Base-by-base conservation (phyloP, 2,113 vertebrate genomes). In the Uropsilus gracilis region DNA sequence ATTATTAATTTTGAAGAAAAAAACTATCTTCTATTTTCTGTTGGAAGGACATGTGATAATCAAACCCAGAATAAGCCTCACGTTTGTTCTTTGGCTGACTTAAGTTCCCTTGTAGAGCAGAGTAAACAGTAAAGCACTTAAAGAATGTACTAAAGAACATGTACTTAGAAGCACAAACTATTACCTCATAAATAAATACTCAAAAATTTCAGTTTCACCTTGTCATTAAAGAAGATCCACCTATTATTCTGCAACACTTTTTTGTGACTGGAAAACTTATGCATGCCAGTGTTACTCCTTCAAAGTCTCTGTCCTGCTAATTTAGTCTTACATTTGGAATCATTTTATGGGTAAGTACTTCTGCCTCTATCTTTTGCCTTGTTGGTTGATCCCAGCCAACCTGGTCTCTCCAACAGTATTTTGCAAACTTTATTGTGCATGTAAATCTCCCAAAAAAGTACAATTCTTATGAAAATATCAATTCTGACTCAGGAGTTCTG, bases 161-260 rank as follows among this genome's bases (percentile, higher is more conserved):
- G 64, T 93, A 85, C 53, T 77, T 90, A 76, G 32, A 81, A 95
- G 8, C 63, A 83, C 50, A 46, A 50, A 50, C 72, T 72, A 53
- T 75, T 20, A 94, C 4, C 59, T 78, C 50, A 37, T 24, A 80
- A 81, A 69, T 61, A 44, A 30, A 72, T 16, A 66, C 68, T 76
- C 1, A 4, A 48, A 20, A 92, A 59, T 86, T 44, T n/a, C 72
- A 63, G 61, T 32, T 39, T 71, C 69, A 44, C 10, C 22, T 44
- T 5, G 3, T 72, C 22, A 26, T 42, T 26, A 22, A 34, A 17
- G 20, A 57, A 59, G n/a, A 53, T 50, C 71, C 20, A 64, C 13
- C 9, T 24, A 11, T 44, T 6, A 32, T n/a, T 6, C 5, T 34
- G 37, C 8, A 10, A 44, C 11, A 64, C 22, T 77, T 14, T 9